Evolutionary conservation across 2,113 vertebrate genomes (phyloP), one percentile per base, ranked within the genome.

Genomic region (Chaetodon trifascialis): DNA sequence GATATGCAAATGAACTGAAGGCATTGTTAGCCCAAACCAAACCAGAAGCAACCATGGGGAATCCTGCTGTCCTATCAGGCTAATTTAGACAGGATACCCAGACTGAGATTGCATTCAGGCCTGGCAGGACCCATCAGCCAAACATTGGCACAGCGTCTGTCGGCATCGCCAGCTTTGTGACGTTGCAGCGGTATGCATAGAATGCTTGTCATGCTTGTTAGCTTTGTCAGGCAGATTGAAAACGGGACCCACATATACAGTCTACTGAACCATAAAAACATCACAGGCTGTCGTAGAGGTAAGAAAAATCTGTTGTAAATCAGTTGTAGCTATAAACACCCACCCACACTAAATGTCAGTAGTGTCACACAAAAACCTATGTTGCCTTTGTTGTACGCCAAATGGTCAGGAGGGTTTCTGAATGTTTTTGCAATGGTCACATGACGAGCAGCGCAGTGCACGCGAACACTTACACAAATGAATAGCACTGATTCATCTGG

Each of bases 401-500:
- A 55, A 62, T 23, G 30, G 51, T 66, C 23, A 36, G 30, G 12
- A 30, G 56, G 72, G 74, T 44, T 82, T 86, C 19, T 34, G 60
- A 86, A 68, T 46, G 64, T 83, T 88, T 85, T 83, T 84, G 63
- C 66, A 46, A 2, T 7, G 42, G 73, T 90, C 93, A 91, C 87
- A 84, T 87, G 83, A 79, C 47, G 3, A 68, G 49, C 80, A 78
- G 76, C 49, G 68, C 58, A 11, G 64, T 17, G 79, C 63, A 83
- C 90, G 82, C 47, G 34, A 72, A 84, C 70, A 76, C 84, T 77
- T 69, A 72, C 67, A 44, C 73, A 77, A 68, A 90, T 89, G 86
- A 92, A 93, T 88, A 75, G 83, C 55, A 65, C 60, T 65, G 79
- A 91, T 93, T 91, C 89, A 93, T 88, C 65, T 30, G 23, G 69